Base-by-base conservation (phyloP, 2,797 vertebrate genomes). In the Lagothrix lagotricha region DNA sequence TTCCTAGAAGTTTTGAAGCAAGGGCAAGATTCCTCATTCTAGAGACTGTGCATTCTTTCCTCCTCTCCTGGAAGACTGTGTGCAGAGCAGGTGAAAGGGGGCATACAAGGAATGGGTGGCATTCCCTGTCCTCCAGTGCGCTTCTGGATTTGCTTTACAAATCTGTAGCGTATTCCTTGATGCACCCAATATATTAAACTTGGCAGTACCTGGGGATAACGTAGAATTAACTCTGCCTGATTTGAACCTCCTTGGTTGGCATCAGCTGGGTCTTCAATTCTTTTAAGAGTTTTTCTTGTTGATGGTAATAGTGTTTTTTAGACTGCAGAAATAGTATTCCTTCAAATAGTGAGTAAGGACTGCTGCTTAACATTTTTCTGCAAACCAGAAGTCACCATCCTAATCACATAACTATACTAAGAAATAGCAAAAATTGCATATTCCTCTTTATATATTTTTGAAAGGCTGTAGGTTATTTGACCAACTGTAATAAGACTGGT, bases 261-360 rank as follows among this genome's bases (percentile, higher is more conserved):
- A 77, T 95, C 80, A 93, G 13, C 24, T 91, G 80, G 77, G 92
- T 80, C 67, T 81, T 92, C 52, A 80, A 36, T 90, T 86, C 33
- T 94, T 91, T 76, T 75, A 93, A 72, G 75, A 84, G 13, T 52
- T 96, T 96, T 96, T 93, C 73, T 95, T 93, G 30, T 82, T 46
- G 4, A 15, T 93, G 44, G 41, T 70, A 72, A 70, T 86, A n/a
- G n/a, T 96, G n/a, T 82, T 70, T 88, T 95, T 92, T 41, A 90
- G 83, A 75, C 33, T 88, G 44, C 33, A 97, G 83, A 91, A 88
- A 48, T 70, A 93, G 17, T 91, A 73, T 92, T 97, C 26, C n/a
- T 97, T 64, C 77, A 90, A 73, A 57, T 48, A 81, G 64, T 76
- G 80, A 76, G 54, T 57, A 61, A 95, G 26, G 67, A 67, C 61